Percentiles rank a stretch among this genome's conserved stretches.
phyloP scores from a whole-genome alignment of 2,888 invertebrate genomes.

The Malthinus seriepunctatus region DNA sequence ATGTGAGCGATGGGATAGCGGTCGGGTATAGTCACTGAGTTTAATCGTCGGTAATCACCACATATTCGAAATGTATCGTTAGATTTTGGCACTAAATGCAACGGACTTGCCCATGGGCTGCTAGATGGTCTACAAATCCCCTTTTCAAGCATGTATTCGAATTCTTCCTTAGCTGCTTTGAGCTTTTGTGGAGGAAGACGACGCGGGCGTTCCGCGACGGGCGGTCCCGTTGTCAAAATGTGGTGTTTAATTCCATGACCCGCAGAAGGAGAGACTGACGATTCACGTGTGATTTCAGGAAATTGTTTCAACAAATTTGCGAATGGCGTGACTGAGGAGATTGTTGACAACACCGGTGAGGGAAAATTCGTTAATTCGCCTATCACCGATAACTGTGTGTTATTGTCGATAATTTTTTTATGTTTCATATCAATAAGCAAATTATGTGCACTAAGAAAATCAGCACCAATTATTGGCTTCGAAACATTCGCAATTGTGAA shows the following conservation, averaged over 20 bases:
- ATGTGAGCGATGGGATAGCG: conserved; percentile 46
- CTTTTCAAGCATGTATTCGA: conserved; percentile 35
- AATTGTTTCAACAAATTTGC: no score
- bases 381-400: not conserved
- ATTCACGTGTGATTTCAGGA: no score
- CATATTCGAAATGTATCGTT: no score
- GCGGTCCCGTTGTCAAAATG: not conserved
- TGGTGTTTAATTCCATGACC: not conserved
- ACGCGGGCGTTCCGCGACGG: not conserved
- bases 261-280: no score
- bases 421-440: no score
- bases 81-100: conserved; percentile 37
- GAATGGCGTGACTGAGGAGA: no score
- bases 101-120: conserved; percentile 49
- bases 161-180: not conserved
- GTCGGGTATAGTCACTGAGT: conserved; percentile 31
- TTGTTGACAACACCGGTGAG: no score
- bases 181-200: not conserved
- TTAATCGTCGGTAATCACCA: conserved; percentile 44
- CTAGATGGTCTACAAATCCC: conserved; percentile 51
- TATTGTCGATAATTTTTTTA: not conserved
- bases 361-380: not conserved
- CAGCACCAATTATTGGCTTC: no score
- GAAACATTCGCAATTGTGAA: no score
- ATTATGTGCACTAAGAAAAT: no score